These are phyloP conservation scores for Polylopha cassiicola DNA, from an alignment of 2,888 invertebrate species.

Conservation along the genomic window DNA sequence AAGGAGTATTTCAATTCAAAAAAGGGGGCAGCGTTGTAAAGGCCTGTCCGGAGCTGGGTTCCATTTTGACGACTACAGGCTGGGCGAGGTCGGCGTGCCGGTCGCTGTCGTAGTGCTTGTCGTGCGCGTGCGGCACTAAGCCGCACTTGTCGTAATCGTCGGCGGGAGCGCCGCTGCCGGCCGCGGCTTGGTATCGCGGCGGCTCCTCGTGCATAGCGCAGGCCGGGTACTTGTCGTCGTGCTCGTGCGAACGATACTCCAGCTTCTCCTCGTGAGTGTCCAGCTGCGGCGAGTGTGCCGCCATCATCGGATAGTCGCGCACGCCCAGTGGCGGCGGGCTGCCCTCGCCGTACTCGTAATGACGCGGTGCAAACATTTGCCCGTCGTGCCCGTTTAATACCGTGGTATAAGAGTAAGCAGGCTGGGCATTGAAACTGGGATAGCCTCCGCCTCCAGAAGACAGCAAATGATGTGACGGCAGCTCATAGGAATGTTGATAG, in stretches of 20 bases:
- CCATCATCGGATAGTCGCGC: slow-evolving; percentile 81
- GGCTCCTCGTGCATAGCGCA: slow-evolving; percentile 71
- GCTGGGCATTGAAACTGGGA: slow-evolving; percentile 79
- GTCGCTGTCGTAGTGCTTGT: slow-evolving; percentile 69
- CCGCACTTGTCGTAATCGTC: slow-evolving; percentile 80
- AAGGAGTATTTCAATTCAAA: slow-evolving; percentile 83
- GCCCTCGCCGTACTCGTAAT: slow-evolving; percentile 79
- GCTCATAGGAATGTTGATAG: slow-evolving; percentile 86
- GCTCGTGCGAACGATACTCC: slow-evolving; percentile 64
- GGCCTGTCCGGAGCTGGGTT: slow-evolving; percentile 76
- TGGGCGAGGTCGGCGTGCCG: slow-evolving; percentile 63
- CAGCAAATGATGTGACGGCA: slow-evolving; percentile 85
- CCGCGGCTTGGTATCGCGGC: slow-evolving; percentile 76
- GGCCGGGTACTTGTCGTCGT: slow-evolving; percentile 67
- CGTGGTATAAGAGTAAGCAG: slow-evolving; percentile 80
- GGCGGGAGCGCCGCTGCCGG: slow-evolving; percentile 70
- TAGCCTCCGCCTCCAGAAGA: slow-evolving; percentile 83
- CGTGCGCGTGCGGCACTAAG: slow-evolving; percentile 62
- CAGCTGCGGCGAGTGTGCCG: slow-evolving; percentile 78
- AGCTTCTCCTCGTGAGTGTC: slow-evolving; percentile 72
- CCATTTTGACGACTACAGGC: slow-evolving; percentile 76
- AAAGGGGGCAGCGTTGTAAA: slow-evolving; percentile 86
- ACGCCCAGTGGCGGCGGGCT: slow-evolving; percentile 81
- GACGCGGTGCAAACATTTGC: slow-evolving; percentile 82
- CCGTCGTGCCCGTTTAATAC: slow-evolving; percentile 85